Conservation (phyloP, 2,113 vertebrate species). For the Dasypus novemcinctus region DNA sequence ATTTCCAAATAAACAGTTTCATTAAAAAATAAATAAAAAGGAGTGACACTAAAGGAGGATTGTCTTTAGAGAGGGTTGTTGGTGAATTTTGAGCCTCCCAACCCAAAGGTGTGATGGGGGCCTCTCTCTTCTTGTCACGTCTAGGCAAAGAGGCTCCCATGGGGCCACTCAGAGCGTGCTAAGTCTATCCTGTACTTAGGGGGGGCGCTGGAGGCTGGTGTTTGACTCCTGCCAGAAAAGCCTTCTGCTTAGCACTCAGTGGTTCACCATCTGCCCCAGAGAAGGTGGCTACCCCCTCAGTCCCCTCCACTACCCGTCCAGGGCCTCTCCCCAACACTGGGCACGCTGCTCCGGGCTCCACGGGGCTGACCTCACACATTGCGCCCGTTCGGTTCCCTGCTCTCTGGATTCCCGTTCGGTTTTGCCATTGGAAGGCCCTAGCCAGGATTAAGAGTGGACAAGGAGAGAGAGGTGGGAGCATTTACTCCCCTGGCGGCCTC, state of each 20-base stretch:
- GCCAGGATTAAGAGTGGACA: neutral
- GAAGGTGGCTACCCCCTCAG: neutral
- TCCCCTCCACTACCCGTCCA: too few relatives aligned
- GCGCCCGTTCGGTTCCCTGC: neutral
- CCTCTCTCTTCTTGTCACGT: neutral
- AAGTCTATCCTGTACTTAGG: neutral
- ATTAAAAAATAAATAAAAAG: too few relatives aligned
- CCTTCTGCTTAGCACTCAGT: too few relatives aligned
- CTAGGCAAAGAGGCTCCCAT: neutral
- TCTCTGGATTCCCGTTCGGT: neutral
- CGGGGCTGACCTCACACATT: neutral
- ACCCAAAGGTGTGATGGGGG: neutral
- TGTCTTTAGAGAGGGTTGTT: neutral
- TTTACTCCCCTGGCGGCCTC: neutral
- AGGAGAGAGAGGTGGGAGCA: neutral
- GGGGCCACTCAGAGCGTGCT: neutral
- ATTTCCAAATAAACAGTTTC: too few relatives aligned
- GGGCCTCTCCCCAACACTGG: too few relatives aligned
- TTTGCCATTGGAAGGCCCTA: neutral
- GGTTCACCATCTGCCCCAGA: neutral
- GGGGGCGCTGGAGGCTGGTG: neutral
- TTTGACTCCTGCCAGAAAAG: neutral
- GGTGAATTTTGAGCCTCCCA: neutral
- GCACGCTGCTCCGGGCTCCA: neutral
- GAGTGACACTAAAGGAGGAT: neutral